A percentile compares a stretch with the other conserved stretches of the same genome.
Evolutionary conservation across 2,113 vertebrate genomes (phyloP).

Genomic region (Mixornis gularis): DNA sequence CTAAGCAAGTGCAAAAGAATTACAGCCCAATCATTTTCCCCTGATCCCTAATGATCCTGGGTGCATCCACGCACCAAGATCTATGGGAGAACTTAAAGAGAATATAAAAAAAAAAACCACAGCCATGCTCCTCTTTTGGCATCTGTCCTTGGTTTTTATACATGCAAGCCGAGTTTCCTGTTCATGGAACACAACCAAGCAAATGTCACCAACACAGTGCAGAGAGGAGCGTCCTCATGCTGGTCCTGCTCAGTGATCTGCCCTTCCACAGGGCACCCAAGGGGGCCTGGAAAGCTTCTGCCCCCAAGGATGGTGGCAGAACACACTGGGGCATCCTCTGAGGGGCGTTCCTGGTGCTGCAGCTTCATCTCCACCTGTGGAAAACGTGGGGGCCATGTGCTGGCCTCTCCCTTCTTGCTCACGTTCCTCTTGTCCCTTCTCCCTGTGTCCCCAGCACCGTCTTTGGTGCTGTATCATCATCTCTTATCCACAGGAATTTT

Average conservation of each 20-base stretch:
- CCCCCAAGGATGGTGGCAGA: neutral
- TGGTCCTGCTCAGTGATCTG: neutral
- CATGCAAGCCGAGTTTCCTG: neutral
- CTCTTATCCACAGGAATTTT: neutral
- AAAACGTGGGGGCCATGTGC: accelerated
- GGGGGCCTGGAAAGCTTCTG: neutral
- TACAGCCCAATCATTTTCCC: neutral
- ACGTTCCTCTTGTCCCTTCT: neutral
- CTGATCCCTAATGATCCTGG: neutral
- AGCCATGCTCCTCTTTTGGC: neutral
- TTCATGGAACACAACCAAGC: neutral
- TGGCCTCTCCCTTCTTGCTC: neutral
- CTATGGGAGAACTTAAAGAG: neutral
- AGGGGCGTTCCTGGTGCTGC: neutral
- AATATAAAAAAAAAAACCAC: neutral
- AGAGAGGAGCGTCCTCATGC: neutral
- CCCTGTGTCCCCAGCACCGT: accelerated
- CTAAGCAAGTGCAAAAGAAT: constrained; percentile 2
- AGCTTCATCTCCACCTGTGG: neutral
- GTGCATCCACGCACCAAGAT: neutral
- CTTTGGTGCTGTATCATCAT: neutral
- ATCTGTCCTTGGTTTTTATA: neutral
- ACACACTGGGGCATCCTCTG: neutral
- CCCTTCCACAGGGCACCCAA: neutral
- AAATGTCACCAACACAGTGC: neutral